phyloP scores from a whole-genome alignment of 2,888 invertebrate genomes.

The Nymphalis urticae region DNA sequence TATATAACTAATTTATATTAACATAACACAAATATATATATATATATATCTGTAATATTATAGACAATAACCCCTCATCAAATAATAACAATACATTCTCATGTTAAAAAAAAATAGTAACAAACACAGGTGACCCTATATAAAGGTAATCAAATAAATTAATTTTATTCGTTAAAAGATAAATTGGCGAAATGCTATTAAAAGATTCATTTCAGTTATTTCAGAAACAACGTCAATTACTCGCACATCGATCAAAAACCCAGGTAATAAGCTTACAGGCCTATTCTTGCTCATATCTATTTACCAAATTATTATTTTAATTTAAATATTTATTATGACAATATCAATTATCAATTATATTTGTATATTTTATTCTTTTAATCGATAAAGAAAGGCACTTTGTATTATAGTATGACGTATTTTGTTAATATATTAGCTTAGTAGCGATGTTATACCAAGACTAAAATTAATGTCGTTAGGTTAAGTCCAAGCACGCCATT shows the following conservation, averaged over 20 bases:
- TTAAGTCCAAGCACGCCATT: no score
- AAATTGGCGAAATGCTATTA: conserved; percentile 19
- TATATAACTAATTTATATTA: background rate
- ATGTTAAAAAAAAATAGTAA: conserved; percentile 7
- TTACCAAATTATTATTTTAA: background rate
- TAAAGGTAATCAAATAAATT: conserved; percentile 14
- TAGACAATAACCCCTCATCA: background rate
- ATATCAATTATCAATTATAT: no score
- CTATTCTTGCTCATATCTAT: background rate
- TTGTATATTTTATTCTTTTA: no score
- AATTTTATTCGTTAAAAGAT: conserved; percentile 14
- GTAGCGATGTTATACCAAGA: no score
- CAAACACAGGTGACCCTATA: conserved; percentile 12
- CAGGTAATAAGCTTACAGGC: conserved; percentile 5
- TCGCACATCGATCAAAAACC: background rate
- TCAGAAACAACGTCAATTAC: conserved; percentile 13
- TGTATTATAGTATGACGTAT: no score
- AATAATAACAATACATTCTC: no score
- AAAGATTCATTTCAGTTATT: conserved; percentile 24
- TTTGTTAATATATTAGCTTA: no score
- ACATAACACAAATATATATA: background rate
- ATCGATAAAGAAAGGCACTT: no score
- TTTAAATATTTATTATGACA: no score
- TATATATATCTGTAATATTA: no score
- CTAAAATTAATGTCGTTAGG: no score